A percentile compares a stretch with the other conserved stretches of the same genome.
Conservation (phyloP, 1,140 invertebrate species). For the Tigriopus japonicus region DNA sequence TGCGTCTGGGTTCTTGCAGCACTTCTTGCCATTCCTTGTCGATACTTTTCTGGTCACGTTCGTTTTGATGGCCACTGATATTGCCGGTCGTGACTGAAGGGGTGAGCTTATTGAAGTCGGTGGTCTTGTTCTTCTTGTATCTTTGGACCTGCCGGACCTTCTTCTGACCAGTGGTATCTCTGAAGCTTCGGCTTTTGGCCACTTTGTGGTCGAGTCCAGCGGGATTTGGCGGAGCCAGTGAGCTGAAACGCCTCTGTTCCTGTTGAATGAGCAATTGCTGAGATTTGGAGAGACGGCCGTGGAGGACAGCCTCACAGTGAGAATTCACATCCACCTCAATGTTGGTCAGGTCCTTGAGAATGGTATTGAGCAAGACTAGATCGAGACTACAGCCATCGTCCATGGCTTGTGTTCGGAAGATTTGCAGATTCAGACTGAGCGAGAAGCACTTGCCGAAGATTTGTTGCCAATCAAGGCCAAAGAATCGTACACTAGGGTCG, state of each 20-base stretch:
- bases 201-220: not conserved
- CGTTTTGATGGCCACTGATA: not conserved
- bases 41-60: not conserved
- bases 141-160: not conserved
- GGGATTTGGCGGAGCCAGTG: not conserved
- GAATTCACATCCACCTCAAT: not conserved
- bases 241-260: not conserved
- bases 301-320: conserved; percentile 1
- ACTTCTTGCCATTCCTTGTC: not conserved
- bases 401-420: not conserved
- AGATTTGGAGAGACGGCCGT: not conserved
- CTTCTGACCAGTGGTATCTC: conserved; percentile 1
- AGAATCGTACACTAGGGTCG: conserved; percentile 4
- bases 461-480: conserved; percentile 7
- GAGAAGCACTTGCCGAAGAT: conserved; percentile 5
- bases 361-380: conserved; percentile 1
- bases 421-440: not conserved
- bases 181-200: not conserved
- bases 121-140: conserved; percentile 10
- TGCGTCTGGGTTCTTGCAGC: not conserved
- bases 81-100: not conserved
- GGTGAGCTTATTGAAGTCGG: not conserved
- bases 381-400: not conserved
- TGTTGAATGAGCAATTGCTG: conserved; percentile 1
- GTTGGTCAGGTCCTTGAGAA: not conserved